Evolutionary conservation across 2,797 vertebrate species (phyloP), one percentile per base, ranked within the genome.

Genomic region (Coranthus polyacanthus): DNA sequence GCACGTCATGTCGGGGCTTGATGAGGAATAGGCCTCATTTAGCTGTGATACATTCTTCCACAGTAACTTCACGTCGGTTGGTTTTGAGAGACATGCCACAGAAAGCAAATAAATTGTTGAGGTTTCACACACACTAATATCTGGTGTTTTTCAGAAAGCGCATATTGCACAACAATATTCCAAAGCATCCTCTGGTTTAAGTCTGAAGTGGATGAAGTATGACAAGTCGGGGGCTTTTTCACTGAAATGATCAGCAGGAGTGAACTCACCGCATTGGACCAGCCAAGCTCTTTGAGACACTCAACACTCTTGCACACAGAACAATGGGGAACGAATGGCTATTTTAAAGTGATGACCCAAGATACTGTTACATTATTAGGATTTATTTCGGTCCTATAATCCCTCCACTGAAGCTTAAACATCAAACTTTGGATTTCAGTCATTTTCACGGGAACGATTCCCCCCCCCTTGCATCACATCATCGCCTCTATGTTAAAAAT

Each of bases 1-100:
- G 18, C 0, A 41, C 2, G 18, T 90, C 86, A 12, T 88, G 88
- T 89, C 9, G 15, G 12, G 91, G 85, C 88, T 84, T 87, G 89
- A 88, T 76, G 79, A 72, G 66, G 74, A 84, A 32, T 61, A 79
- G 6, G 81, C 78, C 80, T 78, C 80, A 69, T 78, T 71, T 2
- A 62, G 75, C 72, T 34, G 26, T 2, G 62, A 84, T 55, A 61
- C 88, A 89, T 89, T 89, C 84, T 82, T 90, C 78, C 26, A 47
- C 71, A 65, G 55, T 68, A 79, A 79, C 76, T 85, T 74, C 62
- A 71, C 21, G 41, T 60, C 44, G 9, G 37, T 70, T 2, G 56
- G 71, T 68, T 87, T 59, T 46, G 47, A 75, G 29, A 82, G 71
- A 59, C 66, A 22, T 7, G 64, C 89, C 82, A 55, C 76, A 72